These are phyloP conservation scores for Saturnia pavonia DNA, from an alignment of 2,888 invertebrate genomes.

Conservation along the genomic window DNA sequence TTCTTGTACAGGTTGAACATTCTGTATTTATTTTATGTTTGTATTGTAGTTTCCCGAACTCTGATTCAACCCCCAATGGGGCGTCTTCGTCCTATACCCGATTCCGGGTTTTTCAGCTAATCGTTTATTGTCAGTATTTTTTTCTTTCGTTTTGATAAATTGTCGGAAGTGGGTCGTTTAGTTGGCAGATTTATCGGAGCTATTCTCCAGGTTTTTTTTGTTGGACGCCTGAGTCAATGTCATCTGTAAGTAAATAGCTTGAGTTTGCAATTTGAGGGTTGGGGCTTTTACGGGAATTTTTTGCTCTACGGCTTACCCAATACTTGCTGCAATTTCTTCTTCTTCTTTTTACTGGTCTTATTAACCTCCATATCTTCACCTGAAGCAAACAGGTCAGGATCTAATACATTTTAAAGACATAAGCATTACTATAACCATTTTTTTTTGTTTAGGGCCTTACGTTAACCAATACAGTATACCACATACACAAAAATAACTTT, in stretches of 20 bases:
- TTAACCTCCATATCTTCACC: neutral
- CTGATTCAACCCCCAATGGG: constrained; percentile 42
- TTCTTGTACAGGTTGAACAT: neutral
- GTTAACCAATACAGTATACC: neutral
- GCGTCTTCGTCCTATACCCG: constrained; percentile 38
- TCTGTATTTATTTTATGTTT: constrained; percentile 4
- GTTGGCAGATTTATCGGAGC: neutral
- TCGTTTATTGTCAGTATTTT: constrained; percentile 45
- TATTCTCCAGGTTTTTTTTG: constrained; percentile 1
- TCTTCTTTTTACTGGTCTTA: neutral
- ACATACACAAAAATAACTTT: too few relatives aligned
- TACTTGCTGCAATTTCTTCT: neutral
- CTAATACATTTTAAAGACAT: neutral
- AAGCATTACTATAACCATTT: neutral
- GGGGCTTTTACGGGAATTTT: neutral
- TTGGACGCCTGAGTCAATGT: neutral
- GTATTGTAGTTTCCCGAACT: constrained; percentile 25
- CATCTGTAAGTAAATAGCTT: neutral
- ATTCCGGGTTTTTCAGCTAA: constrained; percentile 49
- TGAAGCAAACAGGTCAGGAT: neutral
- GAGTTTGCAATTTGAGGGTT: neutral
- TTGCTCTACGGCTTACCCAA: neutral
- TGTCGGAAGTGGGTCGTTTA: constrained; percentile 7
- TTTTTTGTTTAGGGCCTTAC: too few relatives aligned
- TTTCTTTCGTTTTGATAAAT: constrained; percentile 18